Base-by-base conservation (phyloP, 2,797 vertebrate species). In the Semaprochilodus insignis region DNA sequence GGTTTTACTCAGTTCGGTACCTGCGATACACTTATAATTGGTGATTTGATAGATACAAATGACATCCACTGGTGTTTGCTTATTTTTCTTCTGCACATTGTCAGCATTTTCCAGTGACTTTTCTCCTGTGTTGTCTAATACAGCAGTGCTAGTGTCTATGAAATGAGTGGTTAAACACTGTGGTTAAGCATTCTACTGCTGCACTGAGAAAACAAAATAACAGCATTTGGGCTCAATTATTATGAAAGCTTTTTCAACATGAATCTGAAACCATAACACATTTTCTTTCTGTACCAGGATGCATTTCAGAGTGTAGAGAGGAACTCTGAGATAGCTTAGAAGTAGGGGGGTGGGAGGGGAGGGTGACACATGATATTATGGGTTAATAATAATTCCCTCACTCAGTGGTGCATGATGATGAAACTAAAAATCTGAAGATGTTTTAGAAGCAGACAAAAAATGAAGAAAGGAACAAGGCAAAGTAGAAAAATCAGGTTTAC, bases 31-130 rank as follows among this genome's bases (percentile, higher is more conserved):
- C 65, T 67, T 67, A 40, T 67, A 67, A 67, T 40, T 44, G 34
- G 65, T 21, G 65, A 40, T 67, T 21, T 67, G 65, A 67, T 40
- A 67, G 65, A 40, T 67, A 67, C 65, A 67, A 67, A 67, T 67
- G 65, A 67, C 65, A 67, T 67, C 34, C 34, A 40, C 65, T 10
- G 63, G 63, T 65, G 63, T 65, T 16, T 8, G 65, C 65, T 67
- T 11, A 19, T n/a, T 67, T 13, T 67, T 40, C 65, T 44, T 44
- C 19, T 8, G 36, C 65, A 67, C 36, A 67, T 10, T 67, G 65
- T 44, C 65, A 67, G 65, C 34, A 40, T 67, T 67, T 67, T 67
- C 19, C 19, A 40, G 16, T 40, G 65, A 19, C 65, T 67, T 67
- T 40, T 67, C 65, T 40, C 7, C 65, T 11, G 65, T 67, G 36